phyloP scores from a whole-genome alignment of 2,113 vertebrate species.

The Antigone vipio region DNA sequence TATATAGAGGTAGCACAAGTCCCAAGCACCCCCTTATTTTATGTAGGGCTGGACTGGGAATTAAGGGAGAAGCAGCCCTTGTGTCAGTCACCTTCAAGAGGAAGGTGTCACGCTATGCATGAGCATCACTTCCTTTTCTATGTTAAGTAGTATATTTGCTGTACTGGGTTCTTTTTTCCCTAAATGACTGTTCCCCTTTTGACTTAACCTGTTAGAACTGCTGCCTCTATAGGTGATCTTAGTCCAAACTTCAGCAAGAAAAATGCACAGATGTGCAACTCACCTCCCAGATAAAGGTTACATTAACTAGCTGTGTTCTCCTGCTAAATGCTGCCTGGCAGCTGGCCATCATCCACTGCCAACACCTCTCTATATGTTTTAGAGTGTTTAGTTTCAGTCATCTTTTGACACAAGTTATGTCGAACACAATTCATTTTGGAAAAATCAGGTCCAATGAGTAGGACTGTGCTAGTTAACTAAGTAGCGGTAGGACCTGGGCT shows the following conservation, averaged over 20 bases:
- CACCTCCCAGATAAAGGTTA: not conserved
- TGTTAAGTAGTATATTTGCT: not conserved
- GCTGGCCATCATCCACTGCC: not conserved
- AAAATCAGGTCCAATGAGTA: not conserved
- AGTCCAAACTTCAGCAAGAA: not conserved
- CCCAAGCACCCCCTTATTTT: not conserved
- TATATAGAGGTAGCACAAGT: not conserved
- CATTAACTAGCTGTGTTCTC: not conserved
- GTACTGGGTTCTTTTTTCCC: not conserved
- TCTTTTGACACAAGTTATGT: not conserved
- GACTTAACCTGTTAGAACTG: not conserved
- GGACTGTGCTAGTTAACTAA: not conserved
- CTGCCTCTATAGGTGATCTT: not conserved
- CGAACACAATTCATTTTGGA: not conserved
- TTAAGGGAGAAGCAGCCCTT: not conserved
- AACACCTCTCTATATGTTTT: not conserved
- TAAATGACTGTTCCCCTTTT: not conserved
- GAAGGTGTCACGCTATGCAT: not conserved
- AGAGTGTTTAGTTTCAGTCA: not conserved
- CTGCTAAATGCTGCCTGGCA: not conserved
- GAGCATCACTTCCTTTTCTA: not conserved
- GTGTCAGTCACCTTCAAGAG: not conserved
- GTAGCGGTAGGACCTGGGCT: not conserved
- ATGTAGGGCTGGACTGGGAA: not conserved
- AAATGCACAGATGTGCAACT: not conserved